Evolutionary conservation across 2,797 vertebrate species (phyloP).

Genomic region (Selene dorsalis): DNA sequence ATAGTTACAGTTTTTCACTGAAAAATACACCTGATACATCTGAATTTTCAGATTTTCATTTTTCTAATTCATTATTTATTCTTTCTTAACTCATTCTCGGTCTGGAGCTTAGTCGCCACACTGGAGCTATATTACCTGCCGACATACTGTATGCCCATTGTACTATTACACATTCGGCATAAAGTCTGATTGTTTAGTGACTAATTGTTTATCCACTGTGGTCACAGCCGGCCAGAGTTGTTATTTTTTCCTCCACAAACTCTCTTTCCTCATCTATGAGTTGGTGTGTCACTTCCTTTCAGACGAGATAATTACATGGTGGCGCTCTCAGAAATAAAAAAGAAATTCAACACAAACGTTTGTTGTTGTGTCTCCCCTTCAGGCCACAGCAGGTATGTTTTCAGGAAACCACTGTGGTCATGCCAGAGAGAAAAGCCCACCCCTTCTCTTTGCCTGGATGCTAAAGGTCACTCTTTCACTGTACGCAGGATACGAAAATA

Average conservation of each 20-base stretch:
- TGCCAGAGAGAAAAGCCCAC: constrained; percentile 31
- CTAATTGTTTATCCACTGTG: constrained; percentile 54
- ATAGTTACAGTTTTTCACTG: neutral
- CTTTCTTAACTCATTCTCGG: neutral
- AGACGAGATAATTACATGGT: constrained; percentile 53
- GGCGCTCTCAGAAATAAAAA: constrained; percentile 37
- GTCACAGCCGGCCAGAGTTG: constrained; percentile 30
- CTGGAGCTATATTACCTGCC: neutral
- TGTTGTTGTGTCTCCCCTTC: constrained; percentile 48
- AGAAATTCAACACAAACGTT: constrained; percentile 40
- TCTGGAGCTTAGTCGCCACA: neutral
- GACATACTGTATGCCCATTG: constrained; percentile 9
- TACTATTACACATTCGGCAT: constrained; percentile 9
- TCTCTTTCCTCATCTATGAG: constrained; percentile 16
- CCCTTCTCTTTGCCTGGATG: constrained; percentile 31
- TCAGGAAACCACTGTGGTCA: constrained; percentile 39
- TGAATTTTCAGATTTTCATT: neutral
- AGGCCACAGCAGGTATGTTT: constrained; percentile 58
- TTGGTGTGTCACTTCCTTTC: constrained; percentile 61
- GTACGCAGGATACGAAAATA: constrained; percentile 63
- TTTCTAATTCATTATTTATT: neutral
- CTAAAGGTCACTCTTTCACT: constrained; percentile 41
- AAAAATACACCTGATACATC: neutral
- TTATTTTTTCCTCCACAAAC: constrained; percentile 29
- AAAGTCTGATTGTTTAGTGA: constrained; percentile 34